Conservation (phyloP, 2,888 invertebrate species). For the Lamellibrachia columna region DNA sequence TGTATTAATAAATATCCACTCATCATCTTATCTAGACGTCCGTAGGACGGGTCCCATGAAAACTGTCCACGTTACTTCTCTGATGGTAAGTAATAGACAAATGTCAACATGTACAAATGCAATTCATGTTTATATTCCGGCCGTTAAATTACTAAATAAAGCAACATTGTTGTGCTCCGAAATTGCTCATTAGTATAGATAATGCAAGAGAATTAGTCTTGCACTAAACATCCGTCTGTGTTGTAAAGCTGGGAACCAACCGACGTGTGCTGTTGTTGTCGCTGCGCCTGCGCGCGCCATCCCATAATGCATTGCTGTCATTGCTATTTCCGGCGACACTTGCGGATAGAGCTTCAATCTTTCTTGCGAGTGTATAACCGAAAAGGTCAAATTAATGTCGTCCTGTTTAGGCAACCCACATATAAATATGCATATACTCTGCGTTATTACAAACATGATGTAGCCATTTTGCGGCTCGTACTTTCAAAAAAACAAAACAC, state of each 20-base stretch:
- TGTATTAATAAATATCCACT: no score
- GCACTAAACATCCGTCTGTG: not conserved
- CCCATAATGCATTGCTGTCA: constrained; percentile 6
- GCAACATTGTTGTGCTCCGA: no score
- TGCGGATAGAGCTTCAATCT: not conserved
- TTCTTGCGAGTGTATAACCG: not conserved
- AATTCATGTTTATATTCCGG: not conserved
- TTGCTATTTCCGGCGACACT: not conserved
- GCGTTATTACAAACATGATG: no score
- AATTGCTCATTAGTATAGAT: no score
- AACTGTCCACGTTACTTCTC: no score
- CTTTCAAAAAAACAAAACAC: not conserved
- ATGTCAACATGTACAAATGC: not conserved
- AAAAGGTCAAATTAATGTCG: not conserved
- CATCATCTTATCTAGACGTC: no score
- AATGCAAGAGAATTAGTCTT: not conserved
- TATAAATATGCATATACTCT: not conserved
- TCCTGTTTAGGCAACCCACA: not conserved
- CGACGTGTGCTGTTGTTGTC: not conserved
- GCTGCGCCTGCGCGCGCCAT: not conserved
- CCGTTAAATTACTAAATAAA: not conserved
- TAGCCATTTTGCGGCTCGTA: not conserved
- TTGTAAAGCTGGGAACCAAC: not conserved
- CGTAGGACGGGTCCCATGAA: no score
- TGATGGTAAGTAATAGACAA: not conserved